Base-by-base conservation (phyloP, 1,140 invertebrate species). In the Drosophila nannoptera region DNA sequence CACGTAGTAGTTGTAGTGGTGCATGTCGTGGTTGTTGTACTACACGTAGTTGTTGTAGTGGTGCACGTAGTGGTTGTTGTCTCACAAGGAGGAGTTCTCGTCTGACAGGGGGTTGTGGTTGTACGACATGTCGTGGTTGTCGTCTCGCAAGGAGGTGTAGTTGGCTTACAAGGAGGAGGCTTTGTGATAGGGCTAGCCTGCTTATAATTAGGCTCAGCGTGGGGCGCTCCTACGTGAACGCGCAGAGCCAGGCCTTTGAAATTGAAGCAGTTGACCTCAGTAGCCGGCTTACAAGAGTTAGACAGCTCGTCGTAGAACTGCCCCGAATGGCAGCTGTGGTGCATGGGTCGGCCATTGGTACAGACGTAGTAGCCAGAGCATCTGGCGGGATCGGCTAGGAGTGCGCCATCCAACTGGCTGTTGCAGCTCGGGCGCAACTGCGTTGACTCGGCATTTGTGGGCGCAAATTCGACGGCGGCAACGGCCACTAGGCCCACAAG, bases 401-500 rank as follows among this genome's bases (percentile, higher is more conserved):
- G 42, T 2, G 22, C 14, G 7, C 69, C 69, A 38, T 72, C 52
- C 5, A 43, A 22, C n/a, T 49, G 43, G 7, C 12, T 62, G 5
- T 55, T 29, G n/a, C 69, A 72, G 38, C 52, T 68, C 12, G 40
- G 69, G 4, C 50, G 64, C 8, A 55, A 6, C 6, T 33, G 31
- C 14, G 7, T 43, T 35, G 42, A 48, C 8, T 63, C 49, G 33
- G 35, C 62, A 16, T 52, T 62, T 12, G 63, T 62, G 12, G 22
- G 56, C 9, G 53, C 55, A 22, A 58, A 36, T 33, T 22, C 46
- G 29, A 80, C 36, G 38, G 60, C 62, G 8, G 45, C 60, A 11
- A 58, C 42, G 29, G 67, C 73, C 65, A 69, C 62, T 33, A 78
- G 52, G 55, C 59, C 75, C 36, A 73, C 50, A 56, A 78, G 42